Conservation (phyloP, 2,888 invertebrate genomes). For the Euphydryas editha region DNA sequence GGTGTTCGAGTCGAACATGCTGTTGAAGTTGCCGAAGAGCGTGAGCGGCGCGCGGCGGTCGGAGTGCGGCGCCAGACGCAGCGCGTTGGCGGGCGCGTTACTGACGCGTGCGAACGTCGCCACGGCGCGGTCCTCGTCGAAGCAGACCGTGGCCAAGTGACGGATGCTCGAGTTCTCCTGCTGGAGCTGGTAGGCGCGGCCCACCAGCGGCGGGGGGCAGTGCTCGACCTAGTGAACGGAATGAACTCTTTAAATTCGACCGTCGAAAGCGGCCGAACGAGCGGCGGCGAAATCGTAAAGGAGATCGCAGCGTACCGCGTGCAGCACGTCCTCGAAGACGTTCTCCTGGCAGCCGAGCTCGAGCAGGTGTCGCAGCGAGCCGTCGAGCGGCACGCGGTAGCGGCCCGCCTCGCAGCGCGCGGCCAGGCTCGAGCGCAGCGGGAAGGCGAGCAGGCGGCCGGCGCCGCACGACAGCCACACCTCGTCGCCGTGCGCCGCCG, state of each 20-base stretch:
- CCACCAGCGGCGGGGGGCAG: constrained; percentile 66
- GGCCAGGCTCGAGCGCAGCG: constrained; percentile 51
- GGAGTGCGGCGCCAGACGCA: constrained; percentile 56
- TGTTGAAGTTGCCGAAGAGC: constrained; percentile 75
- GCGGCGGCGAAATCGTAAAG: neutral
- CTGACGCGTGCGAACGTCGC: constrained; percentile 51
- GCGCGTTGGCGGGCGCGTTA: constrained; percentile 50
- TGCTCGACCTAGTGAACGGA: constrained; percentile 55
- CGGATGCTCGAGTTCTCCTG: constrained; percentile 45
- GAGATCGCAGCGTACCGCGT: constrained; percentile 52
- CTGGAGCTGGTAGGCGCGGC: constrained; percentile 66
- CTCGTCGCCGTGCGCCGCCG: constrained; percentile 56
- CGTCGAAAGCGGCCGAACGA: no score
- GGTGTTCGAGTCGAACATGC: constrained; percentile 73
- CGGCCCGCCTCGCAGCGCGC: constrained; percentile 64
- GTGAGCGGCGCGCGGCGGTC: constrained; percentile 60
- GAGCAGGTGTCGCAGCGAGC: constrained; percentile 56
- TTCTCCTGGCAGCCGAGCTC: constrained; percentile 77
- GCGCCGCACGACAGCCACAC: constrained; percentile 64
- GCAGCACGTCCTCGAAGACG: constrained; percentile 73
- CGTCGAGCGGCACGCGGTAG: constrained; percentile 57
- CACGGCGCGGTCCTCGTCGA: constrained; percentile 64
- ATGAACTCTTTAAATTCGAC: neutral
- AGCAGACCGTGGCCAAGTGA: constrained; percentile 70
- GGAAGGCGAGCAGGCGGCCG: constrained; percentile 65